Base-by-base conservation (phyloP, 2,113 vertebrate genomes). In the Sinocyclocheilus anshuiensis region DNA sequence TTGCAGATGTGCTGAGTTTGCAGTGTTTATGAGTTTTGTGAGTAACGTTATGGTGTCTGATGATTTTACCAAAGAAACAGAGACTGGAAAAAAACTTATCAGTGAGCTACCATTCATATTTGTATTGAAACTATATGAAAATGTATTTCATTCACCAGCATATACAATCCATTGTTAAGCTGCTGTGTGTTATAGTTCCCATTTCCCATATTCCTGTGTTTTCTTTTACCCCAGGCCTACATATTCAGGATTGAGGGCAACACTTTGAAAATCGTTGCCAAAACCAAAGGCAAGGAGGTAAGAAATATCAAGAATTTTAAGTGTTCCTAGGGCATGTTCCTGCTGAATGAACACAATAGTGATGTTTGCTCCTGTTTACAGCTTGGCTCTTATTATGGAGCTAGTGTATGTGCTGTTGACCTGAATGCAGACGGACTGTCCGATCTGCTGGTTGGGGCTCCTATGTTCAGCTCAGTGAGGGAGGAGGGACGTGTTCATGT, bases 301-400 rank as follows among this genome's bases (percentile, higher is more conserved):
- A 77, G 86, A 74, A 42, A 57, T 39, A 8, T 24, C 11, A 84
- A 42, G 53, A 84, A 84, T 84, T 74, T 24, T 1, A 33, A 72
- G 67, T 71, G 36, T 55, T 83, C 33, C 9, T 53, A 6, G 18
- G 29, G 50, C 13, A 75, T 24, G 18, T 84, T 24, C 29, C 18
- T 20, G 22, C 3, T 16, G 61, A 20, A 10, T 29, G 10, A n/a
- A 55, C 45, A 36, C 50, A 57, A 72, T 75, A 55, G 57, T 63
- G 16, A 24, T 74, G 13, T 76, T 33, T 75, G 33, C 82, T 84
- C 81, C 77, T 75, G 42, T 76, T 69, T 65, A 13, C 88, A 99
- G 98, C 94, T 99, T 81, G 98, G 97, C 74, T 97, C 97, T 1
- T 99, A 99, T 87, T 99, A 98, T 18, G 98, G 98, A 87, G 96